Base-by-base conservation (phyloP, 92 coral and sea anemone species). In the Ricordea florida region DNA sequence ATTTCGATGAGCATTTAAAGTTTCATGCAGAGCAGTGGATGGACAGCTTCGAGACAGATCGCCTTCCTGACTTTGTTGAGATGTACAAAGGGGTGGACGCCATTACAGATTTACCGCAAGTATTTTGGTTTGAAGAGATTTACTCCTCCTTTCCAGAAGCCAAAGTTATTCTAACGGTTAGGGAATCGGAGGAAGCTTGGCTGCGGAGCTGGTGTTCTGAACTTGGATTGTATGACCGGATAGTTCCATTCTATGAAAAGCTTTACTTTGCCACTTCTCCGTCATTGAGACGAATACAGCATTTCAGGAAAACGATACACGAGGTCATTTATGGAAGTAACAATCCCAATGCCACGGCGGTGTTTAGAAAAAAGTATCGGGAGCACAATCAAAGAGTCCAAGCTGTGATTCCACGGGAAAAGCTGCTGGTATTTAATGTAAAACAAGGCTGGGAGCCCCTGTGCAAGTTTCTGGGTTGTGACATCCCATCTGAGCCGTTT, bases 171-270 rank as follows among this genome's bases (percentile, higher is more conserved):
- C 56, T 37, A 0, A 64, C 52, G 15, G 72, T 36, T 2, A 62
- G 72, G 22, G 72, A 64, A 10, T 31, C 27, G 20, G 72, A 25
- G 17, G 72, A 37, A 11, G 33, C 56, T 17, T 64, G 72, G 72
- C 33, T 64, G 35, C 18, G 25, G 25, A 53, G 61, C 61, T 23
- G 36, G 35, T 29, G 24, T 8, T 8, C 8, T 37, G 9, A 37
- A n/a, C 44, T 37, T 8, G n/a, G n/a, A n/a, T 8, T 37, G 44
- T 37, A 8, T n/a, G n/a, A 37, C 44, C 8, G n/a, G 44, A 37
- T 37, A 8, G 8, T 37, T 8, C 44, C 9, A 37, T 37, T 37
- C 44, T n/a, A n/a, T n/a, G n/a, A n/a, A n/a, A n/a, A n/a, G n/a
- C n/a, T n/a, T n/a, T n/a, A n/a, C n/a, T n/a, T n/a, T n/a, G n/a